Percentiles rank a stretch among this genome's conserved stretches.
Evolutionary conservation across 1,140 invertebrate genomes (phyloP).

Genomic region (Metopolophium dirhodum): DNA sequence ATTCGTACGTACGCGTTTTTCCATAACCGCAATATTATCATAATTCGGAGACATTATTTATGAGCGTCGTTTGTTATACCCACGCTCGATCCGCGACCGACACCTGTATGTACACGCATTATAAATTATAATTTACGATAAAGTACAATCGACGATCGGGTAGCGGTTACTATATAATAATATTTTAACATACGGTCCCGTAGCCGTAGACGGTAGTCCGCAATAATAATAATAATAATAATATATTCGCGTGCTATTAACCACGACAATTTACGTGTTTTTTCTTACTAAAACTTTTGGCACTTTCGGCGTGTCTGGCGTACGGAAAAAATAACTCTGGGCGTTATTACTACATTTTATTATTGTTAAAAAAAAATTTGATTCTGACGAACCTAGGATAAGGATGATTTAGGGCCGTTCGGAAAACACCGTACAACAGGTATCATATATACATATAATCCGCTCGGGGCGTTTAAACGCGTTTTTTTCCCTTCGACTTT

Average conservation of each 20-base stretch:
- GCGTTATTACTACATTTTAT: background rate
- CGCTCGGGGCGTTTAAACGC: background rate
- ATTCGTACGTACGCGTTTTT: background rate
- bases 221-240: background rate
- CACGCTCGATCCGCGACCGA: background rate
- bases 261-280: background rate
- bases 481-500: background rate
- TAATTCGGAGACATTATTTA: constrained; percentile 28
- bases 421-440: background rate
- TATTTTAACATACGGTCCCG: background rate
- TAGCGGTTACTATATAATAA: background rate
- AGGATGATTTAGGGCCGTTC: background rate
- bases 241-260: background rate
- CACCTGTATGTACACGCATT: background rate
- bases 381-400: background rate
- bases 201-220: background rate
- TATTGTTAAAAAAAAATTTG: background rate
- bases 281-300: background rate
- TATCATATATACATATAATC: background rate
- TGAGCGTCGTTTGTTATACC: background rate
- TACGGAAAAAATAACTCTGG: background rate
- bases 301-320: background rate
- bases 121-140: constrained; percentile 15
- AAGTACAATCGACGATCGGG: background rate
- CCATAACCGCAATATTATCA: constrained; percentile 11